Evolutionary conservation across 2,888 invertebrate species (phyloP).

Genomic region (Drosophila planitibia): DNA sequence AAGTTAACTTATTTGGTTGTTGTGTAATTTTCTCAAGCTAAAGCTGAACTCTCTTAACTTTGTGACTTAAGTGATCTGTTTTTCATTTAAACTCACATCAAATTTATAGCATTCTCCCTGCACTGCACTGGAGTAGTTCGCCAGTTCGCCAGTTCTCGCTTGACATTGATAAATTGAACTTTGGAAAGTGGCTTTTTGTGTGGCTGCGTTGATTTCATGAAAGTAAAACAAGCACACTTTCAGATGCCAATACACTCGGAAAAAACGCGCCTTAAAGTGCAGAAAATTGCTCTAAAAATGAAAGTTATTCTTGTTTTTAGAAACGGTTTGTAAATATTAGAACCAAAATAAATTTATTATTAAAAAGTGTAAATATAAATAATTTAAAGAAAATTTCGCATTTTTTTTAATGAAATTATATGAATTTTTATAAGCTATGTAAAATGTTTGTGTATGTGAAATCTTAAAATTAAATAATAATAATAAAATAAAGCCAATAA

Average conservation of each 20-base stretch:
- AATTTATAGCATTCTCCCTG: slow-evolving; percentile 25
- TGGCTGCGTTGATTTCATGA: slow-evolving; percentile 30
- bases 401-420: not conserved
- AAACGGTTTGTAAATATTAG: not conserved
- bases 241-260: slow-evolving; percentile 4
- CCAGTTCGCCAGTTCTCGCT: not conserved
- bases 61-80: slow-evolving; percentile 27
- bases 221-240: slow-evolving; percentile 10
- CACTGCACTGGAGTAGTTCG: not conserved
- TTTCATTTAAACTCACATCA: slow-evolving; percentile 12
- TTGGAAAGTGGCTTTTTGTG: slow-evolving; percentile 28
- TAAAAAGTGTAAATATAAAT: not conserved
- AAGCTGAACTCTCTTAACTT: slow-evolving; percentile 4
- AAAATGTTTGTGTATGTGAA: not conserved
- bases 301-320: not conserved
- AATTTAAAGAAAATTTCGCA: too few species aligned
- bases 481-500: not conserved
- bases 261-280: not conserved
- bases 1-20: not conserved
- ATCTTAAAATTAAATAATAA: not conserved
- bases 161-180: slow-evolving; percentile 55
- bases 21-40: not conserved
- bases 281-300: not conserved
- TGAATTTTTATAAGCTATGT: not conserved
- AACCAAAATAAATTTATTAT: too few species aligned